Evolutionary conservation across 1,140 invertebrate species (phyloP), one percentile per base, ranked within the genome.

Genomic region (Panagrolaimus sp.): DNA sequence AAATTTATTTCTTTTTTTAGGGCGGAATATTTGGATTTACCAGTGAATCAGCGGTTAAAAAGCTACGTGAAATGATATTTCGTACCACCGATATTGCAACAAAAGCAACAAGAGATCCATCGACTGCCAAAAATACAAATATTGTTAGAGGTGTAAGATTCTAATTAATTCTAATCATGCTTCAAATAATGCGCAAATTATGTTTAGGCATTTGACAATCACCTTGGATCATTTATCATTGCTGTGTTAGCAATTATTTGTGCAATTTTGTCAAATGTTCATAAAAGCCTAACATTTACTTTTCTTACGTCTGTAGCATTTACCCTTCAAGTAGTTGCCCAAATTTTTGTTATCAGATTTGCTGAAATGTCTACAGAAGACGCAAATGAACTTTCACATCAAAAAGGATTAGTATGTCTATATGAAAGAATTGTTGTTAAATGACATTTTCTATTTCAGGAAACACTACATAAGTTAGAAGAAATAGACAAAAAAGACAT

Each of bases 181-280:
- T n/a, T n/a, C n/a, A n/a, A n/a, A n/a, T n/a, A n/a, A n/a, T n/a
- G n/a, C n/a, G n/a, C n/a, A n/a, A n/a, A n/a, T n/a, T n/a, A n/a
- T n/a, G n/a, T 57, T 57, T 5, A 57, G 51, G 51, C 51, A 11
- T 57, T 57, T 57, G 51, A 57, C n/a, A 57, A 57, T 13, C 51
- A 27, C n/a, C 51, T 25, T 25, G 27, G 51, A 11, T 14, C 51
- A 1, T 57, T 57, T 5, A 14, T 57, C 4, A 57, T 57, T 27
- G 51, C 20, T 20, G 27, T 57, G 4, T 25, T 57, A 16, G 20
- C 51, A 11, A 57, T 57, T 27, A 57, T 57, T 27, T 57, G 51
- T 27, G 51, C 51, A 4, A 27, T 57, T 1, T 13, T 57, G n/a
- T 57, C 51, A 13, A 57, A 57, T 20, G 20, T 57, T 20, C 51